Base-by-base conservation (phyloP, 2,797 vertebrate genomes). In the Phalloptychus januarius region DNA sequence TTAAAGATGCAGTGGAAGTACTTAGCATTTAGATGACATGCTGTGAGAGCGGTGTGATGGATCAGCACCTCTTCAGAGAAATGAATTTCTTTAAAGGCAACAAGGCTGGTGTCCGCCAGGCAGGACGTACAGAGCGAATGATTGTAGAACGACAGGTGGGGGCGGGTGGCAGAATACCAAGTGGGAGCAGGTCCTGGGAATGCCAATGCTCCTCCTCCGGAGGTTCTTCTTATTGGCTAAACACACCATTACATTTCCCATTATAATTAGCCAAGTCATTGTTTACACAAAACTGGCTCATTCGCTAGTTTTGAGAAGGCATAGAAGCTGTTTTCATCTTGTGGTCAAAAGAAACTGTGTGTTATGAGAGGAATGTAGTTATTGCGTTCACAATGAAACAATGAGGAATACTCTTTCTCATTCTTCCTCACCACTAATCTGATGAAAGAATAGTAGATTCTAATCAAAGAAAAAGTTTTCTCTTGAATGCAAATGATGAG, bases 1-100 rank as follows among this genome's bases (percentile, higher is more conserved):
- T 95, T 95, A 95, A 95, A 94, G 92, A 95, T 95, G 93, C 92
- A 79, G 90, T 93, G 87, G 89, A 93, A 93, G 93, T 95, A 94
- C 92, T 96, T 96, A 96, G 96, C 95, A 96, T 96, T 96, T 96
- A 96, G 95, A 96, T 96, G 95, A 95, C 95, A 95, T 95, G 93
- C 94, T 95, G 92, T 87, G 79, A 86, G 87, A 94, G 92, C 92
- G 92, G 88, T 92, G 93, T 92, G 92, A 94, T 95, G 44, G 44
- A 44, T 44, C 44, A 44, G 12, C 44, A 44, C 85, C 85, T 90
- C 91, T 93, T 89, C 89, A 79, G 87, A 92, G 91, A 83, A 86
- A 87, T 88, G 92, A 85, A 88, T 93, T 95, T 92, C 88, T 86
- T 88, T 79, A 83, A 90, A 76, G 79, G 88, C 25, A 40, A 70